These are phyloP conservation scores for Papilio dardanus DNA, from an alignment of 1,140 invertebrate species.

Conservation along the genomic window DNA sequence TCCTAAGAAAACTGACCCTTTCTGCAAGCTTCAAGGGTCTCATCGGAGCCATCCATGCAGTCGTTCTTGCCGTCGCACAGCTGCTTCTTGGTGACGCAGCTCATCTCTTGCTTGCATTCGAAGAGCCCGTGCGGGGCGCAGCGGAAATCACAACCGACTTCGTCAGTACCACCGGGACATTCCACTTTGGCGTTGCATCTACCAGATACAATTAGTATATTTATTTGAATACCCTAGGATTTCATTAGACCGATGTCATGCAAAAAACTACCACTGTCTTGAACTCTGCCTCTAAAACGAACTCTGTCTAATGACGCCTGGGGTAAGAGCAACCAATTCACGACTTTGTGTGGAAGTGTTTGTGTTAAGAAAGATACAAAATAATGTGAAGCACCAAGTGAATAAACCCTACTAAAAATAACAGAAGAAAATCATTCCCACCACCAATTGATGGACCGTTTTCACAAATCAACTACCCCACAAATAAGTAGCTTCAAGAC, in stretches of 20 bases:
- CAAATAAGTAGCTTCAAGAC: not conserved
- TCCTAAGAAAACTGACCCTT: constrained; percentile 47
- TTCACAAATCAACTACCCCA: not conserved
- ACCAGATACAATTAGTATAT: not conserved
- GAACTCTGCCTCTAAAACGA: too few relatives aligned
- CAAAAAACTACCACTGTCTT: too few relatives aligned
- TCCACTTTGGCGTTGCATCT: constrained; percentile 88
- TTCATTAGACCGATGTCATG: too few relatives aligned
- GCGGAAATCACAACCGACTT: constrained; percentile 79
- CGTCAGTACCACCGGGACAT: constrained; percentile 87
- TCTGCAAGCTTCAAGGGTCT: constrained; percentile 79
- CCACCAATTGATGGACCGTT: not conserved
- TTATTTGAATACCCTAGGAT: too few relatives aligned
- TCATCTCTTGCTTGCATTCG: constrained; percentile 69
- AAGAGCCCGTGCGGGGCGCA: constrained; percentile 51
- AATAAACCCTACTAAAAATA: not conserved
- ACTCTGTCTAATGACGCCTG: too few relatives aligned
- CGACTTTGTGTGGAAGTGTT: not conserved
- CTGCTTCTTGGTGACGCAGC: constrained; percentile 82
- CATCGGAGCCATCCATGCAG: constrained; percentile 88
- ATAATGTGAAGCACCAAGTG: not conserved
- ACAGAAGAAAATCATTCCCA: not conserved
- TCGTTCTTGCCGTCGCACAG: constrained; percentile 86
- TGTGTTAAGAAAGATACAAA: not conserved
- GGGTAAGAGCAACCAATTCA: not conserved